A percentile compares a stretch with the other conserved stretches of the same genome.
phyloP scores from a whole-genome alignment of 2,888 invertebrate species.

The Octonoba sinensis region DNA sequence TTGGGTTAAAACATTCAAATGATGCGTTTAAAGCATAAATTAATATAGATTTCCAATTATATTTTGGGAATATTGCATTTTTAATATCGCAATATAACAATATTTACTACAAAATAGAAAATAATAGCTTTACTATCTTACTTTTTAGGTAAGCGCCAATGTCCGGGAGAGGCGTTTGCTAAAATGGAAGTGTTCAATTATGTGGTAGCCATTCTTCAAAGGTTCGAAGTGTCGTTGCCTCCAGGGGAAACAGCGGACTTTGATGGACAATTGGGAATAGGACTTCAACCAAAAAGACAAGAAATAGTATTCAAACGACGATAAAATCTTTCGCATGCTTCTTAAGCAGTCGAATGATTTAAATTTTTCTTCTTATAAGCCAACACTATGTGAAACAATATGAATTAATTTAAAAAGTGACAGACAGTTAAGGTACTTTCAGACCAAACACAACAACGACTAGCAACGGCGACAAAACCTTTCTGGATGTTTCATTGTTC shows the following conservation, averaged over 20 bases:
- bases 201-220: slow-evolving; percentile 34
- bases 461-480: too few species aligned
- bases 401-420: too few species aligned
- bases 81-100: too few species aligned
- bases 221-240: slow-evolving; percentile 21
- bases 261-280: slow-evolving; percentile 33
- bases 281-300: slow-evolving; percentile 20
- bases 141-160: slow-evolving; percentile 30
- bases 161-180: slow-evolving; percentile 38
- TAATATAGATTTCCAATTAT: not conserved
- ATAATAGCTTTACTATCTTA: not conserved
- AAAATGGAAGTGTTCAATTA: slow-evolving; percentile 36
- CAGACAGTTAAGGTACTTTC: too few species aligned
- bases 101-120: too few species aligned
- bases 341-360: too few species aligned
- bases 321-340: not conserved
- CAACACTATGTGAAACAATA: too few species aligned
- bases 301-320: slow-evolving; percentile 19
- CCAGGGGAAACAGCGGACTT: slow-evolving; percentile 20
- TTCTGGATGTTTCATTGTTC: too few species aligned
- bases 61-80: not conserved
- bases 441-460: too few species aligned
- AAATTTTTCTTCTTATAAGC: too few species aligned
- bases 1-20: too few species aligned
- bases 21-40: too few species aligned